Conservation (phyloP, 1,140 invertebrate genomes). For the Drosophila mauritiana region DNA sequence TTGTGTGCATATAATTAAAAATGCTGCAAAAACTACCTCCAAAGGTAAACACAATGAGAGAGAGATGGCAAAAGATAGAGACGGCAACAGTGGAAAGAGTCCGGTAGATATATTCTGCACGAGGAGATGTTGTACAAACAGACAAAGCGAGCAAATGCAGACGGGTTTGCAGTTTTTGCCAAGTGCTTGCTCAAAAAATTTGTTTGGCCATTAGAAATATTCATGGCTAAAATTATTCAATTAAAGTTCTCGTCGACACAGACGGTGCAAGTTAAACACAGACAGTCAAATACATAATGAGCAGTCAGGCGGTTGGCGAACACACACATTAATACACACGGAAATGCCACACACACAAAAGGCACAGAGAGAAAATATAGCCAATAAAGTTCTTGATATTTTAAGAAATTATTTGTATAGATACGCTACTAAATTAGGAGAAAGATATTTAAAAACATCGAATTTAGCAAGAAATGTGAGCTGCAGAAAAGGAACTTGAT, state of each 20-base stretch:
- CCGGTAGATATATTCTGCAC: not conserved
- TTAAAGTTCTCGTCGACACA: constrained; percentile 65
- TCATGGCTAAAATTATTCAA: constrained; percentile 80
- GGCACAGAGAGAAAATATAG: not conserved
- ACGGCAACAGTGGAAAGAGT: not conserved
- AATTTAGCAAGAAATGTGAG: too few relatives aligned
- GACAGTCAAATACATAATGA: constrained; percentile 72
- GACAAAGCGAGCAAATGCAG: constrained; percentile 44
- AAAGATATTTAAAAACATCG: too few relatives aligned
- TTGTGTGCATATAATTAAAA: constrained; percentile 83
- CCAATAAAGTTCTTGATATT: not conserved
- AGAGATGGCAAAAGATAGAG: constrained; percentile 29
- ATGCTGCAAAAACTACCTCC: constrained; percentile 68
- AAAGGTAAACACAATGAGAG: constrained; percentile 63
- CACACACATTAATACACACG: constrained; percentile 23
- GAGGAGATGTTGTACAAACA: constrained; percentile 42
- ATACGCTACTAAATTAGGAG: too few relatives aligned
- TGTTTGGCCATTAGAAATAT: constrained; percentile 82
- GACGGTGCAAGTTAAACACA: constrained; percentile 61
- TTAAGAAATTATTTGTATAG: too few relatives aligned
- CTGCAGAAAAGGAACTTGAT: too few relatives aligned
- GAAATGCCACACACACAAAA: constrained; percentile 7
- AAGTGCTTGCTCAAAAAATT: constrained; percentile 75
- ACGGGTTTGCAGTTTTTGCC: constrained; percentile 54
- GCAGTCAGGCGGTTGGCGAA: constrained; percentile 54